Percentiles rank a stretch among this genome's conserved stretches.
phyloP scores from a whole-genome alignment of 2,113 vertebrate genomes.

The Castor canadensis region DNA sequence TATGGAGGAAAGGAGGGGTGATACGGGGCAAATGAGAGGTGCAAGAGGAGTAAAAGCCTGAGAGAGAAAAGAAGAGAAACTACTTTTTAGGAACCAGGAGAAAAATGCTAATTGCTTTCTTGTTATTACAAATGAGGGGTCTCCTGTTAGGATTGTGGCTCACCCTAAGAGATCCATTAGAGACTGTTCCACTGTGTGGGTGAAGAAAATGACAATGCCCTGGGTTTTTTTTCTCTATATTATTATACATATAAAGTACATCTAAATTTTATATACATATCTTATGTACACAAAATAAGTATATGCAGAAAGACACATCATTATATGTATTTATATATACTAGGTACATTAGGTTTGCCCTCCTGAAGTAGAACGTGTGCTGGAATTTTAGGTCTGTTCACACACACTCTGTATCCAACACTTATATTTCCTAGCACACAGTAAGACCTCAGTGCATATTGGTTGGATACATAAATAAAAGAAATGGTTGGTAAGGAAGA shows the following conservation, averaged over 20 bases:
- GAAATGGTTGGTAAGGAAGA: neutral
- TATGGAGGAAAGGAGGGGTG: neutral
- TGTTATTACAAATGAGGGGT: neutral
- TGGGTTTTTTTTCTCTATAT: neutral
- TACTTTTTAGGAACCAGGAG: neutral
- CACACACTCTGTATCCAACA: neutral
- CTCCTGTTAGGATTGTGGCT: fast-evolving
- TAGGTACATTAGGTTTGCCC: neutral
- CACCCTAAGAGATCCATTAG: neutral
- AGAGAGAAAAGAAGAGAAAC: neutral
- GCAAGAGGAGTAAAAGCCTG: neutral
- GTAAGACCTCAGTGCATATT: neutral
- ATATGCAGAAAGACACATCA: no score
- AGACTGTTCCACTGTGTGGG: no score
- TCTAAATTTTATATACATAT: neutral
- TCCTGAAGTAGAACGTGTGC: neutral
- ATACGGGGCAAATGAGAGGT: neutral
- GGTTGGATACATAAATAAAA: neutral
- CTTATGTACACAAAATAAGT: neutral
- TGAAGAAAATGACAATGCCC: neutral
- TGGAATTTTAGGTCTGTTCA: neutral
- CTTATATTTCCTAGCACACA: neutral
- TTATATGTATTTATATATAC: neutral
- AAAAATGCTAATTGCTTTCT: neutral
- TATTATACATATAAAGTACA: neutral